These are phyloP conservation scores for Labeo calbasu DNA, from an alignment of 2,797 vertebrate genomes.

Conservation along the genomic window DNA sequence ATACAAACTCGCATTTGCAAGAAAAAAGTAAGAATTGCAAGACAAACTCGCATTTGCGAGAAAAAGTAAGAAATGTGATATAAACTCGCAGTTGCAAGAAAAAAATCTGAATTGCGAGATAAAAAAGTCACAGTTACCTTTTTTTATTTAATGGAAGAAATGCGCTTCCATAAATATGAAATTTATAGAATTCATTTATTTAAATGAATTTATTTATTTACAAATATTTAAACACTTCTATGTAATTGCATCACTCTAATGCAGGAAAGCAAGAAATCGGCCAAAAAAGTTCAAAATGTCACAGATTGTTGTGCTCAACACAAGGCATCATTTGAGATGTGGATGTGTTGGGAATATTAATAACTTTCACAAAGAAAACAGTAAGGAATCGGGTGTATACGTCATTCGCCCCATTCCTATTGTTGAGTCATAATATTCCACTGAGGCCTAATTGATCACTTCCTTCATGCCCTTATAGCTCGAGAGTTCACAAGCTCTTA, in stretches of 20 bases:
- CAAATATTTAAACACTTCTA: neutral
- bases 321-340: neutral
- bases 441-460: slow-evolving; percentile 33
- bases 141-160: neutral
- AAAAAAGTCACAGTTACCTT: neutral
- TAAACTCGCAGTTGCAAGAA: neutral
- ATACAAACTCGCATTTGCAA: neutral
- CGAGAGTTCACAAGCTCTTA: neutral
- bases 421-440: slow-evolving; percentile 19
- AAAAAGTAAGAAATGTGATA: neutral
- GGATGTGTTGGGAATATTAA: neutral
- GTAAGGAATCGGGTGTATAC: neutral
- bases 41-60: neutral
- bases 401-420: neutral
- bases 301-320: neutral
- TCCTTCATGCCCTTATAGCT: slow-evolving; percentile 1
- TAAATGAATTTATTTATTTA: neutral
- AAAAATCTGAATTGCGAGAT: neutral
- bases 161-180: neutral
- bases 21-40: neutral
- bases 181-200: neutral
- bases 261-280: neutral
- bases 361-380: neutral
- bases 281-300: too few relatives aligned
- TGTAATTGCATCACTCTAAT: neutral